Conservation (phyloP, 1,140 invertebrate genomes). For the Bactericera cockerelli region DNA sequence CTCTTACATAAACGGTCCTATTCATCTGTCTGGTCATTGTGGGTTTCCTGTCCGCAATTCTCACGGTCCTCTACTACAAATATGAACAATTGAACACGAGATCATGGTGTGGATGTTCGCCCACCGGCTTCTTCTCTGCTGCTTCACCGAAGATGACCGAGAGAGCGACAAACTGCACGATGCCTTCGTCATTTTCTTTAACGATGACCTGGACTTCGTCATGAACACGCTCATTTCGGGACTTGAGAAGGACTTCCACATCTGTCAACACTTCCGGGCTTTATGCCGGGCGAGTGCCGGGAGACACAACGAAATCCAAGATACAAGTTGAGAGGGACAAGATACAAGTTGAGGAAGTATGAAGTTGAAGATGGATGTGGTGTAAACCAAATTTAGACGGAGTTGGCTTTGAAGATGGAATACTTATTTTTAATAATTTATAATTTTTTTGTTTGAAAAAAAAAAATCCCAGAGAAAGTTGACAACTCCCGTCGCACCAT, state of each 20-base stretch:
- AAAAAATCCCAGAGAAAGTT: constrained; percentile 63
- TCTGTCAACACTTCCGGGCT: too few relatives aligned
- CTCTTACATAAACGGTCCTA: constrained; percentile 28
- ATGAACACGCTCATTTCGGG: constrained; percentile 44
- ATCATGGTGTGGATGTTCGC: constrained; percentile 56
- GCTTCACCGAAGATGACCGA: constrained; percentile 50
- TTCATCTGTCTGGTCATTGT: constrained; percentile 32
- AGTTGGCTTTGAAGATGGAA: too few relatives aligned
- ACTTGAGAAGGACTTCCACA: too few relatives aligned
- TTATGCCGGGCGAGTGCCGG: constrained; percentile 40
- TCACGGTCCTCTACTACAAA: constrained; percentile 42
- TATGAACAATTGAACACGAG: constrained; percentile 41
- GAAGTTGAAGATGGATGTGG: too few relatives aligned
- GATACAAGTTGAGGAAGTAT: too few relatives aligned
- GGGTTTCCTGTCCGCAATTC: constrained; percentile 33
- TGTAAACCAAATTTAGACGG: constrained; percentile 60
- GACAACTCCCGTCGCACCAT: constrained; percentile 62
- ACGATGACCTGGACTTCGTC: constrained; percentile 62
- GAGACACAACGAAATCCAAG: constrained; percentile 65
- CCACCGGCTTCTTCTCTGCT: constrained; percentile 42
- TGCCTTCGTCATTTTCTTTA: constrained; percentile 74
- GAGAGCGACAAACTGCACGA: constrained; percentile 67
- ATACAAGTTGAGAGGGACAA: constrained; percentile 64
- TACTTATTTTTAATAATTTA: too few relatives aligned
- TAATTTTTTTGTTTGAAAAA: too few relatives aligned